phyloP scores from a whole-genome alignment of 2,113 vertebrate genomes.

The Polyodon spathula region DNA sequence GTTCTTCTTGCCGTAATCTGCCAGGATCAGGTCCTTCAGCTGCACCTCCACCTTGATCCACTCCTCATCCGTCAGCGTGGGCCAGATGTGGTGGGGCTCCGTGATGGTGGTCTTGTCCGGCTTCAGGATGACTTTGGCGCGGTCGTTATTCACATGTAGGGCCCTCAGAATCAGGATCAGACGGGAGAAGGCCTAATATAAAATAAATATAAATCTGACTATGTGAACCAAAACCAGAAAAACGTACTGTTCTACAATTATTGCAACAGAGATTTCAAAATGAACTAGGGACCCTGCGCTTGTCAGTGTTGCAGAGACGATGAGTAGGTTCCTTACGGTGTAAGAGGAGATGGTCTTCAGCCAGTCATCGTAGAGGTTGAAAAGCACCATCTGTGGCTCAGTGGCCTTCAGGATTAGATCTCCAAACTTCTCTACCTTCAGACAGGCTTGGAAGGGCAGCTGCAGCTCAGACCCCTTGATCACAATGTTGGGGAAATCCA shows the following conservation, averaged over 20 bases:
- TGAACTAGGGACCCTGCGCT: too few species aligned
- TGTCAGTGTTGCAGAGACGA: not conserved
- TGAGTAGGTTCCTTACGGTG: slow-evolving; percentile 58
- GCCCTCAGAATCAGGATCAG: slow-evolving; percentile 94
- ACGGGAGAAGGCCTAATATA: slow-evolving; percentile 87
- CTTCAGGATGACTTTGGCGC: slow-evolving; percentile 95
- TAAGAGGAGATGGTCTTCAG: slow-evolving; percentile 98
- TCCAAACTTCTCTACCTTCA: slow-evolving; percentile 98
- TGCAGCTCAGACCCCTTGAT: slow-evolving; percentile 97
- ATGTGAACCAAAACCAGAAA: slow-evolving; percentile 15
- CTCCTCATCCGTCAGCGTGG: slow-evolving; percentile 93
- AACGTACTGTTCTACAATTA: not conserved
- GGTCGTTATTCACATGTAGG: slow-evolving; percentile 90
- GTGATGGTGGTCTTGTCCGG: slow-evolving; percentile 97
- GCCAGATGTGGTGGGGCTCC: slow-evolving; percentile 97
- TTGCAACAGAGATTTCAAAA: too few species aligned
- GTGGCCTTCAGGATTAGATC: slow-evolving; percentile 97
- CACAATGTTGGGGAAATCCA: slow-evolving; percentile 98
- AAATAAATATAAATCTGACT: slow-evolving; percentile 3
- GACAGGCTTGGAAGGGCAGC: slow-evolving; percentile 95
- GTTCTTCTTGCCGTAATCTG: slow-evolving; percentile 98
- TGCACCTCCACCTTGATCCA: slow-evolving; percentile 99
- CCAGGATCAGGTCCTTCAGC: slow-evolving; percentile 93
- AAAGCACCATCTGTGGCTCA: slow-evolving; percentile 97
- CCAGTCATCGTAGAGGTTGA: slow-evolving; percentile 98